phyloP scores from a whole-genome alignment of 2,113 vertebrate genomes.

The Anas platyrhynchos region DNA sequence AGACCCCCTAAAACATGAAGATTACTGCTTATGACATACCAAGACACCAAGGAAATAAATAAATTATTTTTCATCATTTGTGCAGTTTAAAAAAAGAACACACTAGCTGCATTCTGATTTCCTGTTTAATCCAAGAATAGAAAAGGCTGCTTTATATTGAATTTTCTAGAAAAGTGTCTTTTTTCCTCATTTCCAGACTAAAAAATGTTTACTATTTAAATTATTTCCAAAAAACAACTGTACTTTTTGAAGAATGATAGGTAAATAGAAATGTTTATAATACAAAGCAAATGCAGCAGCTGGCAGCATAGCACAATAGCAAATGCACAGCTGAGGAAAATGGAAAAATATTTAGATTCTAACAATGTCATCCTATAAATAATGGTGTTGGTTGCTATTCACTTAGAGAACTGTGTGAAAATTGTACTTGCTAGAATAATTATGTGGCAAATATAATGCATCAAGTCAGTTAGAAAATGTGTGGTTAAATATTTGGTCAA shows the following conservation, averaged over 20 bases:
- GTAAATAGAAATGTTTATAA: not conserved
- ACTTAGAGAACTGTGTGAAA: not conserved
- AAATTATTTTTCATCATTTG: not conserved
- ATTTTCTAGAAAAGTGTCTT: not conserved
- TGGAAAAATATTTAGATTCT: constrained; percentile 8
- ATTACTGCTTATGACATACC: not conserved
- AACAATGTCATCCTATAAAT: constrained; percentile 30
- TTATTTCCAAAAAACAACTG: not conserved
- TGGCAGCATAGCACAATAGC: constrained; percentile 2
- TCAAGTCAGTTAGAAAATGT: constrained; percentile 35
- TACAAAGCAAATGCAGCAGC: constrained; percentile 17
- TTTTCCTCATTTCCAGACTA: not conserved
- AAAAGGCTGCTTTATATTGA: not conserved
- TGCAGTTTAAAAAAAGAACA: not conserved
- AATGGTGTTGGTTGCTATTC: constrained; percentile 8
- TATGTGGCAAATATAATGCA: not conserved
- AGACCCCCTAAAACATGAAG: not conserved
- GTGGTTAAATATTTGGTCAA: constrained; percentile 28
- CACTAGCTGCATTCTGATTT: not conserved
- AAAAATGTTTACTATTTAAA: not conserved
- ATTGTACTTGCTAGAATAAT: constrained; percentile 13
- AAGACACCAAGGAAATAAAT: not conserved
- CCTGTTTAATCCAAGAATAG: not conserved
- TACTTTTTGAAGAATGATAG: not conserved
- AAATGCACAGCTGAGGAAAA: not conserved